Percentiles rank a stretch among this genome's conserved stretches.
phyloP scores from a whole-genome alignment of 2,113 vertebrate genomes.

The Meles meles region DNA sequence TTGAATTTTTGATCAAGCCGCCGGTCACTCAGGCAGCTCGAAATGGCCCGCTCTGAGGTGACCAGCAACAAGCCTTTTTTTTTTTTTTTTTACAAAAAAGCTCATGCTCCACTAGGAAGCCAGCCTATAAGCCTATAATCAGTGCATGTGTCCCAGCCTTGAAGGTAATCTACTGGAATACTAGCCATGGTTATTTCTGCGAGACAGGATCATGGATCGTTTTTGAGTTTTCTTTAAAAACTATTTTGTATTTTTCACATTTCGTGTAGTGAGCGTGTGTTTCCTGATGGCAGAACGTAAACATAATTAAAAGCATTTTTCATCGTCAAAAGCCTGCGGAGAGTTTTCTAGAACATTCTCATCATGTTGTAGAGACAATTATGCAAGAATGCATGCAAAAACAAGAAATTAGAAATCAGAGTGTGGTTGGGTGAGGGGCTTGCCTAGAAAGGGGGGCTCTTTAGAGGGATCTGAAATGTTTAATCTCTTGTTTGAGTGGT shows the following conservation, averaged over 20 bases:
- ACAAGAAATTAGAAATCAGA: background rate
- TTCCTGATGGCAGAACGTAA: background rate
- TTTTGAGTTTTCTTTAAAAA: conserved; percentile 19
- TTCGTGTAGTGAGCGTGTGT: background rate
- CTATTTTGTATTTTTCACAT: background rate
- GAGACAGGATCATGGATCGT: background rate
- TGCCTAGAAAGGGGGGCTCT: background rate
- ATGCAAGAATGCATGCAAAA: background rate
- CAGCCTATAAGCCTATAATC: background rate
- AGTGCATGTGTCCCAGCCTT: background rate
- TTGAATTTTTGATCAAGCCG: background rate
- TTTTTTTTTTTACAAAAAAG: background rate
- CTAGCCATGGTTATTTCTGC: background rate
- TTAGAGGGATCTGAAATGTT: background rate
- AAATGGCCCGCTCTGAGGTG: background rate
- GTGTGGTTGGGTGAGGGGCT: background rate
- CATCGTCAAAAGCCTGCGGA: background rate
- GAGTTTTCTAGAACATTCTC: conserved; percentile 21
- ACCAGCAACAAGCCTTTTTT: background rate
- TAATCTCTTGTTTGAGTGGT: background rate
- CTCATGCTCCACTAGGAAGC: background rate
- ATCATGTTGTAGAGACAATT: conserved; percentile 37
- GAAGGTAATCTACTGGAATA: background rate
- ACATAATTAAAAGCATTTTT: conserved; percentile 47
- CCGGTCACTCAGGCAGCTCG: background rate